These are phyloP conservation scores for Eumerus sabulonum DNA, from an alignment of 2,888 invertebrate species.

Conservation along the genomic window DNA sequence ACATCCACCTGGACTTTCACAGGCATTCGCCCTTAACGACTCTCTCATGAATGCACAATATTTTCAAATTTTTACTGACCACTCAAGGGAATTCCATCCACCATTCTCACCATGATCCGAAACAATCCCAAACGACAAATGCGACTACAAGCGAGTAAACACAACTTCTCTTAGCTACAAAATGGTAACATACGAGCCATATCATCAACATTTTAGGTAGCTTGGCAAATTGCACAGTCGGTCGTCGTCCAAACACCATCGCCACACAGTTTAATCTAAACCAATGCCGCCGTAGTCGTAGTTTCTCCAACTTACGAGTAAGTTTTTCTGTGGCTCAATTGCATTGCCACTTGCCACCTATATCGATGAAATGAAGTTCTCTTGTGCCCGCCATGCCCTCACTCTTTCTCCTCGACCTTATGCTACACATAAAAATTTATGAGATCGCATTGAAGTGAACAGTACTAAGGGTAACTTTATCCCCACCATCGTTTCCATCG, in stretches of 20 bases:
- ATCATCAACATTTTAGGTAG: slow-evolving; percentile 63
- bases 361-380: slow-evolving; percentile 13
- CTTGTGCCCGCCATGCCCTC: slow-evolving; percentile 1
- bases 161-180: slow-evolving; percentile 27
- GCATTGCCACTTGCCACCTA: slow-evolving; percentile 30
- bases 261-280: slow-evolving; percentile 57
- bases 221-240: slow-evolving; percentile 49
- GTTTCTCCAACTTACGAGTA: slow-evolving; percentile 30
- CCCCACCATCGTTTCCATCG: slow-evolving; percentile 16
- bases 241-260: slow-evolving; percentile 33
- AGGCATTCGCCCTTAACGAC: slow-evolving; percentile 55
- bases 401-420: slow-evolving; percentile 7
- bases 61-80: slow-evolving; percentile 65
- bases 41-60: slow-evolving; percentile 63
- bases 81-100: slow-evolving; percentile 42
- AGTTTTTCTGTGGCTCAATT: slow-evolving; percentile 43
- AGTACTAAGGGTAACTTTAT: slow-evolving; percentile 51
- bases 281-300: slow-evolving; percentile 39
- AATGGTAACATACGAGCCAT: slow-evolving; percentile 57
- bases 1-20: slow-evolving; percentile 58
- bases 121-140: slow-evolving; percentile 38
- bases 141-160: slow-evolving; percentile 26
- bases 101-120: background rate
- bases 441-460: slow-evolving; percentile 64
- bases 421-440: slow-evolving; percentile 66